phyloP scores from a whole-genome alignment of 2,888 invertebrate genomes.

The Pantelozetes paolii region DNA sequence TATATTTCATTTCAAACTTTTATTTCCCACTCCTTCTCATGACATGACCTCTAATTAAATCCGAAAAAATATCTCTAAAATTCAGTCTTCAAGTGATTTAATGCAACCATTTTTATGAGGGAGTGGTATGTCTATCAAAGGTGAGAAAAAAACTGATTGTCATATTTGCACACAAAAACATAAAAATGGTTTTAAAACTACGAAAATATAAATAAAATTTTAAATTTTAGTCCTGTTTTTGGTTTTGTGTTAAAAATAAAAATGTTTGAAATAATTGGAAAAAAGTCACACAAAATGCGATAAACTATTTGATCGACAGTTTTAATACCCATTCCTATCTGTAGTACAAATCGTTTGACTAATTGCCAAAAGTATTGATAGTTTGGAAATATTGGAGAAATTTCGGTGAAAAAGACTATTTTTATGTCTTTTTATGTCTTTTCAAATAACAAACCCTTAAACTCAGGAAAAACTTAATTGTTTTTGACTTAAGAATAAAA shows the following conservation, averaged over 20 bases:
- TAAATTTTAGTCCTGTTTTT: background rate
- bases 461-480: too few relatives aligned
- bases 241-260: background rate
- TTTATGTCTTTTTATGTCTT: too few relatives aligned
- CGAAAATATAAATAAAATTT: background rate
- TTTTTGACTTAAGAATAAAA: too few relatives aligned
- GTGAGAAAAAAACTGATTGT: background rate
- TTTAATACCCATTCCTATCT: too few relatives aligned
- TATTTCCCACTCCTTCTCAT: background rate
- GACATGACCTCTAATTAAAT: background rate
- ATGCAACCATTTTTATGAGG: background rate
- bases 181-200: background rate
- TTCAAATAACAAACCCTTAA: too few relatives aligned
- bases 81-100: background rate
- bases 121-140: background rate
- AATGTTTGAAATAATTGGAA: background rate
- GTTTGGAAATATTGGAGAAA: too few relatives aligned
- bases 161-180: background rate
- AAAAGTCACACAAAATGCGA: too few relatives aligned
- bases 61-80: background rate
- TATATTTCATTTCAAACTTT: background rate
- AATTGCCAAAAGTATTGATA: too few relatives aligned
- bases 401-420: too few relatives aligned
- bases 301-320: too few relatives aligned
- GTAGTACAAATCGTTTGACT: too few relatives aligned